These are phyloP conservation scores for Rhynchonycteris naso DNA, from an alignment of 2,797 vertebrate genomes.

Conservation along the genomic window DNA sequence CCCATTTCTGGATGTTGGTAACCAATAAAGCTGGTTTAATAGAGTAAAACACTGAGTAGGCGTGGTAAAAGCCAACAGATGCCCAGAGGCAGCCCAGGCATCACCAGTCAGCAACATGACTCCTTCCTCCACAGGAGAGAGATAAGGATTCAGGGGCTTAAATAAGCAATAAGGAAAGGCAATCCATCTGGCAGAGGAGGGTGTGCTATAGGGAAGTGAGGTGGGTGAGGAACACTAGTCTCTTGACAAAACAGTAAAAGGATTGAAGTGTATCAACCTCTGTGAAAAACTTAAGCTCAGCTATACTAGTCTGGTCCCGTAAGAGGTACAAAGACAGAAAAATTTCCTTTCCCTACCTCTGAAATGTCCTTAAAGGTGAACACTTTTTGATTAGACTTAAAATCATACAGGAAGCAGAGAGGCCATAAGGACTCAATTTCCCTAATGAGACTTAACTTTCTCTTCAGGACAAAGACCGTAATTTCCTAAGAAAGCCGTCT, in stretches of 20 bases:
- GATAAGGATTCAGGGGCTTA: background rate
- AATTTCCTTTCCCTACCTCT: background rate
- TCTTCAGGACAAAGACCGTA: background rate
- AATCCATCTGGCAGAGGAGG: background rate
- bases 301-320: background rate
- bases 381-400: background rate
- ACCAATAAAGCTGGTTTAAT: background rate
- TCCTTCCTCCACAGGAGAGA: background rate
- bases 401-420: background rate
- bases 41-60: background rate
- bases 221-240: background rate
- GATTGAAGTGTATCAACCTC: background rate
- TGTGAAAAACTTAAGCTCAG: slow-evolving; percentile 9
- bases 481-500: slow-evolving; percentile 3
- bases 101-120: background rate
- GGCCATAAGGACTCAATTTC: background rate
- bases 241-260: background rate
- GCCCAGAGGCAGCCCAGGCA: background rate
- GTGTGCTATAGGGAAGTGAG: background rate
- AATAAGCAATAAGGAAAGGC: background rate
- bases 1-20: background rate
- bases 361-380: slow-evolving; percentile 11
- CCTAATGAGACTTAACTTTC: background rate
- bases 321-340: slow-evolving; percentile 19
- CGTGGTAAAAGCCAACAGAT: background rate